Conservation (phyloP, 2,113 vertebrate genomes). For the Channa argus region DNA sequence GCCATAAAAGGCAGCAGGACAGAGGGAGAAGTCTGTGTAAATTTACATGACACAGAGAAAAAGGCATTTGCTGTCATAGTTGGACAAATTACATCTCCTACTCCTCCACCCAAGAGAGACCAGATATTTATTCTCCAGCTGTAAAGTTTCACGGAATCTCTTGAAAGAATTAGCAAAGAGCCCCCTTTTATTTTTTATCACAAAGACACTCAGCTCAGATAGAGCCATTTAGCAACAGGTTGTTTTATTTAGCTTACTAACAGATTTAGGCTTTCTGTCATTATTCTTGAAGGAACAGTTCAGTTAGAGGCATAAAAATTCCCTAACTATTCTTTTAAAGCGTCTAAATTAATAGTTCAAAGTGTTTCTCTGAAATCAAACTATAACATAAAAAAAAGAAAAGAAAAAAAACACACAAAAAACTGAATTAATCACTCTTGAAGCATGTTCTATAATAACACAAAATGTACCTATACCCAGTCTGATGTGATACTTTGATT, state of each 20-base stretch:
- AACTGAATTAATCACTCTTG: no score
- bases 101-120: constrained; percentile 13
- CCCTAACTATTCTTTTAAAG: no score
- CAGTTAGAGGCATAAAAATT: no score
- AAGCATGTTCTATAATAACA: no score
- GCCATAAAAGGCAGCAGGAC: constrained; percentile 71
- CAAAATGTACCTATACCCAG: no score
- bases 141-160: constrained; percentile 10
- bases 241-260: background rate
- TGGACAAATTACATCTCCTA: constrained; percentile 29
- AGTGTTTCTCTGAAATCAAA: no score
- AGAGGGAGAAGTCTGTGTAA: constrained; percentile 6
- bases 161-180: background rate
- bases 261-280: background rate
- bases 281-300: no score
- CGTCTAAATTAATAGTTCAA: no score
- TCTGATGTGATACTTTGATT: no score
- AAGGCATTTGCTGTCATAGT: constrained; percentile 32
- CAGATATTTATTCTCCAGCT: constrained; percentile 43
- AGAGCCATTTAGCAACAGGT: no score
- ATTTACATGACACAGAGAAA: constrained; percentile 41
- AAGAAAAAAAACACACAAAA: no score
- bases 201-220: background rate
- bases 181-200: background rate
- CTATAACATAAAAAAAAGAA: no score